phyloP scores from a whole-genome alignment of 2,113 vertebrate genomes.

The Barnardius zonarius region DNA sequence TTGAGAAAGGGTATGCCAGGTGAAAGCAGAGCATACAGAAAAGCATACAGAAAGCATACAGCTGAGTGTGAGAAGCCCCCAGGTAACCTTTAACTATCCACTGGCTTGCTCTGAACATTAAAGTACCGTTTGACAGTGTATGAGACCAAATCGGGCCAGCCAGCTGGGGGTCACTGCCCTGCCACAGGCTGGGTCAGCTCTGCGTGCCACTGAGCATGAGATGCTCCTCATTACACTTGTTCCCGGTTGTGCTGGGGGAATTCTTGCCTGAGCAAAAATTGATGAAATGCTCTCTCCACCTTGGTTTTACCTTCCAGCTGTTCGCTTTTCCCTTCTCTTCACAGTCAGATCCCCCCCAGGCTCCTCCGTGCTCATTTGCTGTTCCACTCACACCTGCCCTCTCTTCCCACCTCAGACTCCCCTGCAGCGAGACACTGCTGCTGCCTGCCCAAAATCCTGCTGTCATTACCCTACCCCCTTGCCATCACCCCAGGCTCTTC shows the following conservation, averaged over 20 bases:
- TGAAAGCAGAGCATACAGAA: background rate
- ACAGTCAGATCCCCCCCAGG: background rate
- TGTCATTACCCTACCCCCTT: background rate
- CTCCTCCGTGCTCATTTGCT: background rate
- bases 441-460: background rate
- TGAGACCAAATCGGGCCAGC: background rate
- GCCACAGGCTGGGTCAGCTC: background rate
- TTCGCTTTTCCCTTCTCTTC: background rate
- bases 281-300: background rate
- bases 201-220: accelerated
- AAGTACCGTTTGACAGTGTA: background rate
- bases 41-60: too few species aligned
- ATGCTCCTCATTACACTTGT: background rate
- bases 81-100: background rate
- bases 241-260: background rate
- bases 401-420: background rate
- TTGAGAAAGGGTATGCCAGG: background rate
- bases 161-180: background rate
- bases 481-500: background rate
- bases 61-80: background rate
- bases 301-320: background rate
- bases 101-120: background rate
- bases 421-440: background rate
- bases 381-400: accelerated
- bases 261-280: background rate